phyloP scores from a whole-genome alignment of 1,140 invertebrate genomes.

The Branchinecta lindahli region DNA sequence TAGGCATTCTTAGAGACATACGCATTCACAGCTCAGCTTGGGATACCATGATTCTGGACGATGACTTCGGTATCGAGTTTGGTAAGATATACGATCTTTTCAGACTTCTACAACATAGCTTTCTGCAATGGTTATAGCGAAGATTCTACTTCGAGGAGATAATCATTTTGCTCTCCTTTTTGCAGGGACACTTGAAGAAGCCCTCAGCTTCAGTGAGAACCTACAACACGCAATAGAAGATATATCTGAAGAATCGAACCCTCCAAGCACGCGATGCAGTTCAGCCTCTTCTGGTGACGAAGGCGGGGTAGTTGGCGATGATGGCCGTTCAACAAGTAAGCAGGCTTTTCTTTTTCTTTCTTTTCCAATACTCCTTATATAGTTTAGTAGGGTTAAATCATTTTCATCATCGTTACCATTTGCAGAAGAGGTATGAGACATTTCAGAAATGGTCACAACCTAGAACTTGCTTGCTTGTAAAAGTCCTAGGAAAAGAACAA shows the following conservation, averaged over 20 bases:
- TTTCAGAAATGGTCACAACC: no score
- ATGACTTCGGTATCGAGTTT: background rate
- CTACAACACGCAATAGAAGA: background rate
- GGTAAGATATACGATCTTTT: background rate
- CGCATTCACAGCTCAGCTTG: no score
- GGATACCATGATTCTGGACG: background rate
- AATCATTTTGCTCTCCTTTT: background rate
- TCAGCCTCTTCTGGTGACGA: background rate
- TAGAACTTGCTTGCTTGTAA: no score
- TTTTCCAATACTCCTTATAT: background rate
- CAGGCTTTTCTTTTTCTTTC: background rate
- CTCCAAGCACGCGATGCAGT: background rate
- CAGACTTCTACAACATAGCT: no score
- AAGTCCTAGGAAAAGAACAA: no score
- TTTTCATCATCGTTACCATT: no score
- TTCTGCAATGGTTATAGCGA: background rate
- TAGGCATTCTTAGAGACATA: no score
- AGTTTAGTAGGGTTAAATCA: no score
- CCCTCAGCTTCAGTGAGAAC: background rate
- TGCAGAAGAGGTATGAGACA: no score
- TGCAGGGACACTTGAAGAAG: background rate
- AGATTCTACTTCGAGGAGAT: background rate
- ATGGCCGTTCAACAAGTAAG: background rate
- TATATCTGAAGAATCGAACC: background rate
- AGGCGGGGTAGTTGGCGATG: background rate